Evolutionary conservation across 2,888 invertebrate genomes (phyloP), one percentile per base, ranked within the genome.

Genomic region (Zootermopsis nevadensis): DNA sequence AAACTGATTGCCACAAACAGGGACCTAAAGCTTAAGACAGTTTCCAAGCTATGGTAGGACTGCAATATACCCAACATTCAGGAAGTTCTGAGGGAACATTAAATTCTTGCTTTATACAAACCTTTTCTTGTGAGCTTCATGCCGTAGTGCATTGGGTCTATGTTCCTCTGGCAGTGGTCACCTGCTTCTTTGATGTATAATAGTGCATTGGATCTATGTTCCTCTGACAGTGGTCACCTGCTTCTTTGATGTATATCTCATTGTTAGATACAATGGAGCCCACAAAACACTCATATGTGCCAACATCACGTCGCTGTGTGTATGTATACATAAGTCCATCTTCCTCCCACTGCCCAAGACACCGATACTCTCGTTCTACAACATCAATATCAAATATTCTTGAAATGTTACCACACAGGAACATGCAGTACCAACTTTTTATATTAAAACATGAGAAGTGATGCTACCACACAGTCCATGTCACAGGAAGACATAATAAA

Each of bases 121-220:
- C 90, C 90, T 87, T 89, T 89, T 87, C 91, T 91, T 60, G 90
- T 91, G 38, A 94, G 89, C 87, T 92, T 91, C 94, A 94, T 94
- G 84, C 93, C 93, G 86, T 91, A 90, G 55, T 88, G 89, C 77
- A 91, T 89, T 1, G 93, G 93, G 88, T 93, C 91, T 48, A 93
- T 91, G 85, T 91, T 90, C 84, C 93, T 89, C 86, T 92, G 91
- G 86, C 94, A 94, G 86, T 92, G 92, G 86, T 92, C 92, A 0
- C 94, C 93, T 35, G 94, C 93, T 89, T 94, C 94, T 87, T 92
- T 93, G 83, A 94, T 93, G 87, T 91, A 93, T 85, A 94, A n/a
- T n/a, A n/a, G 55, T 88, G 89, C 77, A 91, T 89, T 1, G 93
- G 93, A 88, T 93, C 91, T 48, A 93, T 91, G 85, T 91, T 90